Evolutionary conservation across 2,888 invertebrate genomes (phyloP), one percentile per base, ranked within the genome.

Genomic region (Tachystola acroxantha): DNA sequence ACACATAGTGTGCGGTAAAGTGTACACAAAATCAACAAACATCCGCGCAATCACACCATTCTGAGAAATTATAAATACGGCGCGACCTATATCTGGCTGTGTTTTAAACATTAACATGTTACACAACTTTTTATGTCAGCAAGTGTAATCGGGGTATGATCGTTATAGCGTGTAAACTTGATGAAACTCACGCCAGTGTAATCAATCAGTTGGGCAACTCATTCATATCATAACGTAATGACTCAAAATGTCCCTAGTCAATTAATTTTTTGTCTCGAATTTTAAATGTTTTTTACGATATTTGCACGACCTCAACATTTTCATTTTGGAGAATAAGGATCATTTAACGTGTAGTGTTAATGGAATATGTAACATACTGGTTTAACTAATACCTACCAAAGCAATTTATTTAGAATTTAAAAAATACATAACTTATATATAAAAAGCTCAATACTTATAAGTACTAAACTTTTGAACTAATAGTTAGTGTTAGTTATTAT

Each of bases 41-140:
- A 80, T 79, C 80, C 79, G 74, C 46, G 66, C 71, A 69, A 70
- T 71, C 72, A 61, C 60, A 65, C 59, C 60, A 65, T 80, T 80
- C 81, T 54, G 53, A 71, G 81, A 79, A 84, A 72, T 76, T 72
- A 75, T 73, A 76, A 73, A 75, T 66, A 70, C 62, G 65, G 58
- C 65, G 60, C 48, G 76, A 77, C 85, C 84, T 69, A 81, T 79
- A 73, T 82, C 49, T 56, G 53, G 57, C 45, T 58, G 53, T 71
- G 74, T 75, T 76, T 71, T 66, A 63, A 60, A 66, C 69, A 75
- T 77, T 66, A 73, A 71, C 71, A 64, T 63, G 58, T 84, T 82
- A 62, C 79, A 65, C 70, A 79, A 80, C 24, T 24, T 24, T 76
- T 68, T 50, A 61, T 64, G 58, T 59, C 46, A 59, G 60, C 51